Evolutionary conservation across 2,113 vertebrate species (phyloP).

Genomic region (Lamprologus speciosus): DNA sequence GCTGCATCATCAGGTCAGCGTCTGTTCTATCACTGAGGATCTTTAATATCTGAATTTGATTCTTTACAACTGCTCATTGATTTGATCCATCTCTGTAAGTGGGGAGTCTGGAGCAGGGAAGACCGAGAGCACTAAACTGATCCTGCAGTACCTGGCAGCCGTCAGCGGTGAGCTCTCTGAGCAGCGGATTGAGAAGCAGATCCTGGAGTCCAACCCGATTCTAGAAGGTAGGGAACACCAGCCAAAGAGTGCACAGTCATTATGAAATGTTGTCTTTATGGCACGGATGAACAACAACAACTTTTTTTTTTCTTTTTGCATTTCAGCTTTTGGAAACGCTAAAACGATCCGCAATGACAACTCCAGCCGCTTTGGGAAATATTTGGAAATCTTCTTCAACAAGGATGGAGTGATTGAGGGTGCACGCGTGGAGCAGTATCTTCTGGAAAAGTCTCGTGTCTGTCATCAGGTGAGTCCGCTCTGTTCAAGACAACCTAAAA

Average conservation of each 20-base stretch:
- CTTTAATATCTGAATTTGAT: background rate
- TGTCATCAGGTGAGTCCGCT: constrained; percentile 81
- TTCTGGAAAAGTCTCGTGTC: constrained; percentile 92
- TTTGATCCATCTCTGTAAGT: constrained; percentile 52
- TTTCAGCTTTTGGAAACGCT: constrained; percentile 90
- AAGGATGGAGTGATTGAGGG: constrained; percentile 79
- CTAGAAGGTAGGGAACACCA: constrained; percentile 75
- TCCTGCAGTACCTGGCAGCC: constrained; percentile 88
- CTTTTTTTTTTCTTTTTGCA: background rate
- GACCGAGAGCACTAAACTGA: constrained; percentile 90
- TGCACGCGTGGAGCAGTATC: constrained; percentile 87
- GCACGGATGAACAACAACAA: background rate
- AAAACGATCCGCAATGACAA: constrained; percentile 93
- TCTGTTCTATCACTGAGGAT: background rate
- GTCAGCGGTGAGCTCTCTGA: constrained; percentile 82
- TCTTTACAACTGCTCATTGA: background rate
- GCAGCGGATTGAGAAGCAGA: constrained; percentile 84
- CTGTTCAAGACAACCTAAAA: background rate
- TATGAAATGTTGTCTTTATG: rapidly evolving
- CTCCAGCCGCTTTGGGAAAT: constrained; percentile 97
- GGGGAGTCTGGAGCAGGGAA: constrained; percentile 96
- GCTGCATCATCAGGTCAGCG: constrained; percentile 88
- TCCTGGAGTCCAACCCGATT: constrained; percentile 91
- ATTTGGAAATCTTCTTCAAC: constrained; percentile 88
- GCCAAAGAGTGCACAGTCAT: rapidly evolving